Evolutionary conservation across 1,140 invertebrate species (phyloP), one percentile per base, ranked within the genome.

Genomic region (Theocolax elegans): DNA sequence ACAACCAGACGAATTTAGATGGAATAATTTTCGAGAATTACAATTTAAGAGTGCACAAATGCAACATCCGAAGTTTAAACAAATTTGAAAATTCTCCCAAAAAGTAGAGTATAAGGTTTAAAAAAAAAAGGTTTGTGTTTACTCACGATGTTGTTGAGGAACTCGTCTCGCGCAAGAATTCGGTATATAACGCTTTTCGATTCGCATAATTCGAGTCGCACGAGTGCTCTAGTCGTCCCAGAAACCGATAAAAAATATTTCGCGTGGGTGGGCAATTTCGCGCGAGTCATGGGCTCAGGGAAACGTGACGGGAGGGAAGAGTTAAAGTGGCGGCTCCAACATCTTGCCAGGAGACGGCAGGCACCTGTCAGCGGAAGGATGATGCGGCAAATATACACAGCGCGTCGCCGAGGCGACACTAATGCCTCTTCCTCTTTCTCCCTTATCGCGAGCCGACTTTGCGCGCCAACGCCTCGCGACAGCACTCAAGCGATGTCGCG

Each of bases 201-300:
- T 6, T 4, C 31, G 15, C 42, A 44, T 44, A 17, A 44, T 44
- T 44, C 42, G 31, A 44, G 42, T 44, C 42, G 42, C 15, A 4
- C 21, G 23, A 3, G 19, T 9, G 21, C 21, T 8, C 1, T 27
- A 29, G 15, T 46, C 27, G n/a, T 40, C 9, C 27, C 42, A 23
- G 23, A 2, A n/a, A 44, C 3, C 27, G 42, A 25, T 23, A 67
- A 66, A 68, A 60, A 31, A n/a, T 10, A 51, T 51, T 31, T 29
- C 29, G 44, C 65, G 54, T 31, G 54, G 66, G 44, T 42, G 66
- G 56, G 23, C 56, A n/a, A 67, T 67, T 67, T 67, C 44, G 17
- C 42, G 31, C 17, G 53, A 35, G 31, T 35, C 31, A 35, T 35
- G 4, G 31, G 10, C 31, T 10, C 4, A 35, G 10, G 31, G 31